Percentiles rank a stretch among this genome's conserved stretches.
These are phyloP conservation scores for Cactoblastis cactorum DNA, from an alignment of 2,888 invertebrate genomes.

Conservation along the genomic window DNA sequence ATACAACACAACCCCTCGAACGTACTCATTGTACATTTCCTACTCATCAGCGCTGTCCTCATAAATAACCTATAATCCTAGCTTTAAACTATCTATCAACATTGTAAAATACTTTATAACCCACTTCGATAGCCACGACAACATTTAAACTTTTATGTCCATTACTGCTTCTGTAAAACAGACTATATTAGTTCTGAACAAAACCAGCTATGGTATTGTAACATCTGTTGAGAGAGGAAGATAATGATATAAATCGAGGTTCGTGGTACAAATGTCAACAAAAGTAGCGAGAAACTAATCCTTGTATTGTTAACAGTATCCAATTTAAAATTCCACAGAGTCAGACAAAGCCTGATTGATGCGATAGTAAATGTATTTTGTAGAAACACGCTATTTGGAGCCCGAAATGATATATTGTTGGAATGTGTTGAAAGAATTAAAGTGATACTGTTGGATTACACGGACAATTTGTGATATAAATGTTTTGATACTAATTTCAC, in stretches of 20 bases:
- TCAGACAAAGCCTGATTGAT: conserved; percentile 74
- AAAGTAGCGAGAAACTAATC: conserved; percentile 63
- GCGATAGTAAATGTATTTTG: conserved; percentile 54
- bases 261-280: conserved; percentile 46
- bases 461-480: neutral
- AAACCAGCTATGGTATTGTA: conserved; percentile 27
- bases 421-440: conserved; percentile 3
- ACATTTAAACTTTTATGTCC: conserved; percentile 21
- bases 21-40: conserved; percentile 7
- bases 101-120: conserved; percentile 48
- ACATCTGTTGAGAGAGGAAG: conserved; percentile 12
- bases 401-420: conserved; percentile 8
- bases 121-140: conserved; percentile 15
- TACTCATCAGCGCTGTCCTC: conserved; percentile 42
- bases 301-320: conserved; percentile 72
- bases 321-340: conserved; percentile 74
- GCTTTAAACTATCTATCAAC: conserved; percentile 48
- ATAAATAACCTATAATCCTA: conserved; percentile 66
- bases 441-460: neutral
- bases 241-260: conserved; percentile 18
- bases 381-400: conserved; percentile 36
- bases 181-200: neutral
- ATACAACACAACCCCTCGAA: conserved; percentile 4
- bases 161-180: conserved; percentile 24
- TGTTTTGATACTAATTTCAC: neutral